Evolutionary conservation across 2,113 vertebrate species (phyloP).

Genomic region (Rissa tridactyla): DNA sequence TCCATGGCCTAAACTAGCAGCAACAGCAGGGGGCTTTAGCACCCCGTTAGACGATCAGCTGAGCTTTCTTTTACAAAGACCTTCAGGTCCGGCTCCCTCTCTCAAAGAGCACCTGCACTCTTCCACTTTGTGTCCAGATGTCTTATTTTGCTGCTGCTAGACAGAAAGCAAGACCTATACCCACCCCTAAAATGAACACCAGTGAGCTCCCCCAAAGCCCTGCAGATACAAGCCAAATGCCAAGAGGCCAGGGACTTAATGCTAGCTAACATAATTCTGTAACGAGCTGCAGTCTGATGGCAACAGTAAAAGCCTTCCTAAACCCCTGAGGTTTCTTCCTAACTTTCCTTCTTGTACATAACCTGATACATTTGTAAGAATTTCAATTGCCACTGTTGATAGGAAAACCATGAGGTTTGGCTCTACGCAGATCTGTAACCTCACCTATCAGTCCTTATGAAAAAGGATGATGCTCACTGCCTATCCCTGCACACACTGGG

Average conservation of each 20-base stretch:
- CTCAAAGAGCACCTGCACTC: neutral
- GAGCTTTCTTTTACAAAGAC: neutral
- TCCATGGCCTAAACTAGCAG: neutral
- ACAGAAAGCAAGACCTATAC: neutral
- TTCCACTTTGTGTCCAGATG: neutral
- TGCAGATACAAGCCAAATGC: neutral
- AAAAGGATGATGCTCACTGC: neutral
- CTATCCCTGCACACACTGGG: neutral
- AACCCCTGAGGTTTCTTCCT: neutral
- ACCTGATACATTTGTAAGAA: neutral
- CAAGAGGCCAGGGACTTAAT: neutral
- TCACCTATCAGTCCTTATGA: neutral
- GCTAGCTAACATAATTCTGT: neutral
- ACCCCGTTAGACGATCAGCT: neutral
- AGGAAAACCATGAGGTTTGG: neutral
- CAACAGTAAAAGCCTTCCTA: neutral
- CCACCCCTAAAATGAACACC: fast-evolving
- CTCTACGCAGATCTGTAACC: neutral
- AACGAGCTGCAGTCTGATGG: neutral
- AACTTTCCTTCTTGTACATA: neutral
- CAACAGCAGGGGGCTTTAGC: neutral
- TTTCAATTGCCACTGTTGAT: neutral
- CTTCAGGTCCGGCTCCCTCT: neutral
- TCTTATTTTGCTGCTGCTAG: neutral
- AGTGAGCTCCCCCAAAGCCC: neutral